Conservation (phyloP, 2,113 vertebrate species). For the Suricata suricatta region DNA sequence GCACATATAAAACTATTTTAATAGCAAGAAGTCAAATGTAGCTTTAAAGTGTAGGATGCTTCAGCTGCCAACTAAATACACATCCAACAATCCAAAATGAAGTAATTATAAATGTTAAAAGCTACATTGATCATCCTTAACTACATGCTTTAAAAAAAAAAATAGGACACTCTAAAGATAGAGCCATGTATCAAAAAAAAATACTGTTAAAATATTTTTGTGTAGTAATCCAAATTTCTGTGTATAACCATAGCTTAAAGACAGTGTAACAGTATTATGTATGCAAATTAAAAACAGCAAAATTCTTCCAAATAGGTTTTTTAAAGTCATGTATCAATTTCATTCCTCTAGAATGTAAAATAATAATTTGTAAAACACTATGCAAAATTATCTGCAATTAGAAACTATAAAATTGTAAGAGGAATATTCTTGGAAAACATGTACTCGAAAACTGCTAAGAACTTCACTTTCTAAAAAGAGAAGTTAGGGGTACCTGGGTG, state of each 20-base stretch:
- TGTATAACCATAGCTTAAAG: background rate
- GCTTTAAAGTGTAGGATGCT: background rate
- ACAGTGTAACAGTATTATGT: background rate
- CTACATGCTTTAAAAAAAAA: background rate
- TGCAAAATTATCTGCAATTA: constrained; percentile 12
- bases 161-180: background rate
- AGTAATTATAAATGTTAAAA: background rate
- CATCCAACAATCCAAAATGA: background rate
- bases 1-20: background rate
- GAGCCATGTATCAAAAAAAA: background rate
- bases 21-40: background rate
- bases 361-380: constrained; percentile 15
- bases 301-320: background rate
- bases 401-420: background rate
- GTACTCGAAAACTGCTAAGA: background rate
- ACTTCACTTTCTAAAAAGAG: background rate
- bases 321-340: constrained; percentile 16
- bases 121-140: background rate
- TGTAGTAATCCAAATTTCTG: background rate
- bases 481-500: background rate
- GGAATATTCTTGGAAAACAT: background rate
- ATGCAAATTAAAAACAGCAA: background rate
- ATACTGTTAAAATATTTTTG: background rate
- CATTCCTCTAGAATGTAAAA: background rate
- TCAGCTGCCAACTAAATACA: background rate